Percentiles rank a stretch among this genome's conserved stretches.
phyloP scores from a whole-genome alignment of 2,113 vertebrate species.

The Monarcha castaneiventris region DNA sequence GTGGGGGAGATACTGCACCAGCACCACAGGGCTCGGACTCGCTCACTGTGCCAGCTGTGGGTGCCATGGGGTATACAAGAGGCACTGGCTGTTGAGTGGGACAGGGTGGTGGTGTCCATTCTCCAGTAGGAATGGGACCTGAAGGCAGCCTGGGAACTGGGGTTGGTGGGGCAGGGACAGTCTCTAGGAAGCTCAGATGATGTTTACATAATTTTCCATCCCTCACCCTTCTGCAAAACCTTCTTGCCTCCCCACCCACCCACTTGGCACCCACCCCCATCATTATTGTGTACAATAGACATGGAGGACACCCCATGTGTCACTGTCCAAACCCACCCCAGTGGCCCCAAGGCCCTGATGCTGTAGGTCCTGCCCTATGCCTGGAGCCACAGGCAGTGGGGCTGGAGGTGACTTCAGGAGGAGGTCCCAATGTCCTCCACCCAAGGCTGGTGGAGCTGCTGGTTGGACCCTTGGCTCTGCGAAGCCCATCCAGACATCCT shows the following conservation, averaged over 20 bases:
- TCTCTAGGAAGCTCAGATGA: neutral
- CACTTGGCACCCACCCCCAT: neutral
- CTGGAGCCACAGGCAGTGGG: rapidly evolving
- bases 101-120: neutral
- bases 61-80: neutral
- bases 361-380: neutral
- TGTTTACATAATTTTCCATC: neutral
- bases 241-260: neutral
- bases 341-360: neutral
- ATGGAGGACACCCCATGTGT: neutral
- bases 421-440: neutral
- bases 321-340: neutral
- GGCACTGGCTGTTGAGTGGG: neutral
- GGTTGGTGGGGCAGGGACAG: too few species aligned
- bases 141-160: neutral
- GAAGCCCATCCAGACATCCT: neutral
- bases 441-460: neutral
- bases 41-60: rapidly evolving
- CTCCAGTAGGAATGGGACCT: rapidly evolving
- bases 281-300: neutral
- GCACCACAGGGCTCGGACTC: rapidly evolving
- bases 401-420: neutral
- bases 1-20: neutral
- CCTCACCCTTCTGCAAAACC: neutral
- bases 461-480: neutral